phyloP scores from a whole-genome alignment of 2,113 vertebrate species.

The Phalacrocorax carbo region DNA sequence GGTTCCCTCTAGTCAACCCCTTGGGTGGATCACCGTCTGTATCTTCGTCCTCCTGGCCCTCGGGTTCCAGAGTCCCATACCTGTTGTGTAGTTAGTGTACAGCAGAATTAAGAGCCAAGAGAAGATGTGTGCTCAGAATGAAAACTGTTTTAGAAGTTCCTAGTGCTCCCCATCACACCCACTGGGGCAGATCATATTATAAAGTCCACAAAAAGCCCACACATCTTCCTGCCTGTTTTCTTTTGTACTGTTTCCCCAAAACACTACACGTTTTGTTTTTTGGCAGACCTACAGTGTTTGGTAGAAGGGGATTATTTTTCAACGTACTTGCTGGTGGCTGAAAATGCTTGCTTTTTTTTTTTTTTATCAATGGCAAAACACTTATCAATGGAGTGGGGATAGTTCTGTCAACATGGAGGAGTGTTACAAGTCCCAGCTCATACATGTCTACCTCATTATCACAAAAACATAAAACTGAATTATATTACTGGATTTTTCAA shows the following conservation, averaged over 20 bases:
- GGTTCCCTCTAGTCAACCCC: too few relatives aligned
- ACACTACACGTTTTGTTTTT: not conserved
- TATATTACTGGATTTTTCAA: not conserved
- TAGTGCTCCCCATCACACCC: not conserved
- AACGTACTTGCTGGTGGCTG: not conserved
- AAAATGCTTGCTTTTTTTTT: not conserved
- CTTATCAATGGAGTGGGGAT: not conserved
- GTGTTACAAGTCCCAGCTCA: not conserved
- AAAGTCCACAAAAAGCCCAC: fast-evolving
- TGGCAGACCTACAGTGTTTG: not conserved
- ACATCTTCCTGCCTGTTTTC: not conserved
- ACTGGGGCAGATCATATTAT: not conserved
- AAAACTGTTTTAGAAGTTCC: not conserved
- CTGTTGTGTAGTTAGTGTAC: not conserved
- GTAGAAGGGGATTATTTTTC: not conserved
- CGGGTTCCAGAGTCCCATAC: too few relatives aligned
- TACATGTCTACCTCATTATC: not conserved
- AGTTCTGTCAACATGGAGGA: not conserved
- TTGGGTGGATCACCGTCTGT: too few relatives aligned
- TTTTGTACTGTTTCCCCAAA: fast-evolving
- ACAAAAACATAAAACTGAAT: not conserved
- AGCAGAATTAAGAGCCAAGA: not conserved
- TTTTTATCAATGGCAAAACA: not conserved
- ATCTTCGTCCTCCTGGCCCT: too few relatives aligned
- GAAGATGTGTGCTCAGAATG: not conserved